Conservation (phyloP, 2,888 invertebrate genomes). For the Bombyx huttoni region DNA sequence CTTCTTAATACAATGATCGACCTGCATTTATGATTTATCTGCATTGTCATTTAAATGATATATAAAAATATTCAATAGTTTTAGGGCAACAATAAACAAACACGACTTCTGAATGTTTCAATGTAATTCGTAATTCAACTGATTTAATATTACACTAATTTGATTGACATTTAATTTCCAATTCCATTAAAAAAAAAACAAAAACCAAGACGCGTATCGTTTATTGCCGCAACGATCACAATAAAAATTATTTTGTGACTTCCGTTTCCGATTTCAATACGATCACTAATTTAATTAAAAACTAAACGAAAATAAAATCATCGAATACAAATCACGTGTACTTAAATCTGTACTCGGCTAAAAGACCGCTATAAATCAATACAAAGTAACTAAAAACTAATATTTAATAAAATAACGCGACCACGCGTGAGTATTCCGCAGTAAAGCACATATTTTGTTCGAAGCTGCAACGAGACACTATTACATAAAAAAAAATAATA, state of each 20-base stretch:
- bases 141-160: too few species aligned
- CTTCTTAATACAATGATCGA: slow-evolving; percentile 36
- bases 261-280: slow-evolving; percentile 9
- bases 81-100: slow-evolving; percentile 17
- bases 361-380: slow-evolving; percentile 50
- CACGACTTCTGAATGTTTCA: not conserved
- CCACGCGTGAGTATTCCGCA: slow-evolving; percentile 70
- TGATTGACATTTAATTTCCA: too few species aligned
- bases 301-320: slow-evolving; percentile 44
- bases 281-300: slow-evolving; percentile 13
- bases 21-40: slow-evolving; percentile 34
- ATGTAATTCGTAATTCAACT: too few species aligned
- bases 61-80: slow-evolving; percentile 25
- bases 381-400: slow-evolving; percentile 32
- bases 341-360: slow-evolving; percentile 65
- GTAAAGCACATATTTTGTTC: slow-evolving; percentile 68
- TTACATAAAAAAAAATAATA: slow-evolving; percentile 24
- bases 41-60: slow-evolving; percentile 35
- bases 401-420: slow-evolving; percentile 53
- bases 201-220: not conserved
- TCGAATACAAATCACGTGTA: slow-evolving; percentile 64
- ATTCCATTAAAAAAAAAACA: too few species aligned
- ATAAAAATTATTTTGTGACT: slow-evolving; percentile 33
- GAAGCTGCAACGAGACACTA: slow-evolving; percentile 67
- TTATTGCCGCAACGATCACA: too few species aligned